Percentiles rank a stretch among this genome's conserved stretches.
Evolutionary conservation across 2,888 invertebrate genomes (phyloP).

Genomic region (Polietes domitor): DNA sequence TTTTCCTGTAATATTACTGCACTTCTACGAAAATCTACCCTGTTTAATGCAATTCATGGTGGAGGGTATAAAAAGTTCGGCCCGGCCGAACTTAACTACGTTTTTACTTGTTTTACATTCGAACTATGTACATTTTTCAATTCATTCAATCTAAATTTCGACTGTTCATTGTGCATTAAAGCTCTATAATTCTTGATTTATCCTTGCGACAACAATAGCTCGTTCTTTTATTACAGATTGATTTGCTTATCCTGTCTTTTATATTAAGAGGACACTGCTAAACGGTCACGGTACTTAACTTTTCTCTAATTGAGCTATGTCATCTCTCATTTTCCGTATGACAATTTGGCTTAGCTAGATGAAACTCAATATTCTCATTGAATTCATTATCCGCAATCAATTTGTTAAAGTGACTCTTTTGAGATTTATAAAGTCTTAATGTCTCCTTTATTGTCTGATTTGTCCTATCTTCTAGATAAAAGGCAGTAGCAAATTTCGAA

Average conservation of each 20-base stretch:
- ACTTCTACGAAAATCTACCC: no score
- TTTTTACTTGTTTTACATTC: no score
- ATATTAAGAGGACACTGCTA: constrained; percentile 5
- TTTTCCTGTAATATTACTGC: no score
- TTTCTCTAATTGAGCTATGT: constrained; percentile 42
- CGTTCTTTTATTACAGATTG: constrained; percentile 8
- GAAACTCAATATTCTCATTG: constrained; percentile 32
- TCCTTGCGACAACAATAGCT: background rate
- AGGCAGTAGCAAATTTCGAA: constrained; percentile 65
- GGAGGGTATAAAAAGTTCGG: no score
- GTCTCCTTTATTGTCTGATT: constrained; percentile 52
- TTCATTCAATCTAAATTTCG: constrained; percentile 26
- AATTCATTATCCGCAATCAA: constrained; percentile 51
- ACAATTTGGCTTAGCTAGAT: constrained; percentile 23
- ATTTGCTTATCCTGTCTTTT: constrained; percentile 39
- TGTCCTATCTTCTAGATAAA: constrained; percentile 60
- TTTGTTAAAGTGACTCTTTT: constrained; percentile 38
- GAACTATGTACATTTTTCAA: constrained; percentile 43
- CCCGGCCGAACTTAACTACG: no score
- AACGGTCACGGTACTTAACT: constrained; percentile 24
- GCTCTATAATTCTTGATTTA: constrained; percentile 36
- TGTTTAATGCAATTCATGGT: no score
- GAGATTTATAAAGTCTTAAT: constrained; percentile 37
- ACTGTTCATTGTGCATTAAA: constrained; percentile 38
- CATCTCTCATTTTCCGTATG: constrained; percentile 45